phyloP scores from a whole-genome alignment of 2,113 vertebrate species.

The Mus musculus region DNA sequence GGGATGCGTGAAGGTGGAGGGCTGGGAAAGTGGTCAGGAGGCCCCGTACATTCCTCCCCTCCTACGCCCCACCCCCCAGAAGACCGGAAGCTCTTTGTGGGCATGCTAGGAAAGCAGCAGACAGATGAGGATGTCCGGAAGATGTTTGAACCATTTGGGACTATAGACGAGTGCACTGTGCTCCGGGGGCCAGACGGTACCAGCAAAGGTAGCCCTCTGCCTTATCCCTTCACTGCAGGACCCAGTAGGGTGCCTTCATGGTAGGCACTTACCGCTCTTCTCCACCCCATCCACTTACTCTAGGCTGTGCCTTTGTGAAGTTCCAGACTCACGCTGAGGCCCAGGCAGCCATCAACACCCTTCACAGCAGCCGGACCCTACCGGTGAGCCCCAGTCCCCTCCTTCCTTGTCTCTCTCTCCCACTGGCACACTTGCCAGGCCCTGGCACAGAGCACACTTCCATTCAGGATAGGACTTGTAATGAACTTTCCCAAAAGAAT shows the following conservation, averaged over 20 bases:
- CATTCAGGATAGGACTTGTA: not conserved
- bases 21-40: not conserved
- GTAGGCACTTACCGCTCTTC: not conserved
- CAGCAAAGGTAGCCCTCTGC: conserved; percentile 90
- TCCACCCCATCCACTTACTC: not conserved
- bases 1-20: not conserved
- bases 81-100: conserved; percentile 96
- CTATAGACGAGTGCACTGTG: conserved; percentile 95
- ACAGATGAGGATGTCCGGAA: conserved; percentile 95
- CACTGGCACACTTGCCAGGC: not conserved
- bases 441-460: not conserved
- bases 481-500: not conserved
- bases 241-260: fast-evolving
- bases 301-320: conserved; percentile 95
- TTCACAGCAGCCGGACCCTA: conserved; percentile 94
- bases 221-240: fast-evolving
- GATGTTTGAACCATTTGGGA: conserved; percentile 95
- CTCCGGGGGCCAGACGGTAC: conserved; percentile 94
- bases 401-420: not conserved
- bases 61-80: conserved; percentile 83
- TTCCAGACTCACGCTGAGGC: conserved; percentile 94
- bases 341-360: conserved; percentile 94
- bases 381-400: conserved; percentile 85
- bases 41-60: not conserved
- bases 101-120: conserved; percentile 97